Conservation (phyloP, 2,888 invertebrate species). For the Bellardia bayeri region DNA sequence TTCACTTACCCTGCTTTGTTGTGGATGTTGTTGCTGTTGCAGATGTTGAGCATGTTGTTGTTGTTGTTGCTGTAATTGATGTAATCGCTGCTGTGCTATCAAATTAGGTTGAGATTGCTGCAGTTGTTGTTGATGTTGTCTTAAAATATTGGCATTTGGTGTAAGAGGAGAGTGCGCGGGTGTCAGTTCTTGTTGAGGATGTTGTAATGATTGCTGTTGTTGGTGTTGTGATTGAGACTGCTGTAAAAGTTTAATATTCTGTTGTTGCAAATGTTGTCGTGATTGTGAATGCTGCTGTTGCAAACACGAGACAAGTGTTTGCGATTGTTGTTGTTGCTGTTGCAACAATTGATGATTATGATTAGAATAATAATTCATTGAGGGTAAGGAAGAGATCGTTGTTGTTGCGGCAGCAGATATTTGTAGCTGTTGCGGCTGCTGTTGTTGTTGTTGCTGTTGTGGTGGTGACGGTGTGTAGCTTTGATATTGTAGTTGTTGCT, state of each 20-base stretch:
- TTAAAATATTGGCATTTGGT: constrained; percentile 64
- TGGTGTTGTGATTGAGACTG: constrained; percentile 52
- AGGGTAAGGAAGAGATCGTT: constrained; percentile 73
- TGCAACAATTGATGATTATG: constrained; percentile 63
- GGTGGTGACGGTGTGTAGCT: constrained; percentile 64
- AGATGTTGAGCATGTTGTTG: constrained; percentile 70
- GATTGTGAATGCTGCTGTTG: constrained; percentile 64
- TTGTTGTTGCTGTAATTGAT: constrained; percentile 61
- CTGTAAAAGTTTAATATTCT: constrained; percentile 60
- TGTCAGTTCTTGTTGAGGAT: constrained; percentile 68
- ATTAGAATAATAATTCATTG: constrained; percentile 72
- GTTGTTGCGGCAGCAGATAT: constrained; percentile 72
- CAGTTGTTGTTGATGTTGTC: constrained; percentile 66
- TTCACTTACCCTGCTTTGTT: constrained; percentile 74
- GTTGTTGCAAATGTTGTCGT: constrained; percentile 68
- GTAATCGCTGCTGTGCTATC: constrained; percentile 71
- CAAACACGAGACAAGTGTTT: constrained; percentile 42
- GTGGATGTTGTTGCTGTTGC: constrained; percentile 62
- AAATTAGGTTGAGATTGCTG: constrained; percentile 67
- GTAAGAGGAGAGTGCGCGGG: constrained; percentile 64
- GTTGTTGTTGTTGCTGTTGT: constrained; percentile 73
- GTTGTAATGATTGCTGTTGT: constrained; percentile 64
- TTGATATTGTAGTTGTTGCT: constrained; percentile 62
- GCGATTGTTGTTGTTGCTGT: constrained; percentile 45
- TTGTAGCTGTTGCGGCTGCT: constrained; percentile 37